Evolutionary conservation across 2,797 vertebrate genomes (phyloP), one percentile per base, ranked within the genome.

Genomic region (Chrosomus eos): DNA sequence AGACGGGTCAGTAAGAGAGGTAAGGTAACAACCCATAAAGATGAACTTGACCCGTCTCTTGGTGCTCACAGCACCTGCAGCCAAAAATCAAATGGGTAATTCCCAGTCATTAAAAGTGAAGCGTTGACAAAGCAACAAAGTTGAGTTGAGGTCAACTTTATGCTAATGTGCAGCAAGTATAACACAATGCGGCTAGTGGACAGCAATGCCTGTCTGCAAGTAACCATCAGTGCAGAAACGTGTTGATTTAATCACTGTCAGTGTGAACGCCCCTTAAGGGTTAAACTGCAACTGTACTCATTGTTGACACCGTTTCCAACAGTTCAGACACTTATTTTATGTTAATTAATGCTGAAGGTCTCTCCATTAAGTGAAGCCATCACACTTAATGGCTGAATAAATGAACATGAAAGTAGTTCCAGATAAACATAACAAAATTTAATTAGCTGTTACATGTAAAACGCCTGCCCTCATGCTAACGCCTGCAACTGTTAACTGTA

Each of bases 101-200:
- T 8, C 19, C 16, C 38, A 66, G 43, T 21, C 11, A 3, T 28
- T 53, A 74, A 74, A 36, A 74, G 28, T n/a, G 13, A 36, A 55
- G 31, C 13, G 7, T 33, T 8, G 21, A 75, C 0, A 7, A 75
- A 55, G 43, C 71, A 60, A 9, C 21, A 60, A 10, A 60, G 58
- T 64, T 62, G 26, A 45, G 40, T 19, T 67, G 43, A 67, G 62
- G 28, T 80, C 62, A 80, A 64, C 19, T 80, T 80, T 48, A 80
- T 51, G 62, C 43, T 48, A 80, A 66, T 33, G 43, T 33, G 7
- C 28, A 67, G 1, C 19, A 51, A 48, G n/a, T n/a, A 5, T 45
- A n/a, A 45, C 40, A 76, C 73, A 38, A 80, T 10, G 62, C 0
- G 0, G 26, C 10, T 28, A 43, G 58, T 45, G 58, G 13, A 36